phyloP scores from a whole-genome alignment of 2,113 vertebrate species.

The Platichthys flesus region DNA sequence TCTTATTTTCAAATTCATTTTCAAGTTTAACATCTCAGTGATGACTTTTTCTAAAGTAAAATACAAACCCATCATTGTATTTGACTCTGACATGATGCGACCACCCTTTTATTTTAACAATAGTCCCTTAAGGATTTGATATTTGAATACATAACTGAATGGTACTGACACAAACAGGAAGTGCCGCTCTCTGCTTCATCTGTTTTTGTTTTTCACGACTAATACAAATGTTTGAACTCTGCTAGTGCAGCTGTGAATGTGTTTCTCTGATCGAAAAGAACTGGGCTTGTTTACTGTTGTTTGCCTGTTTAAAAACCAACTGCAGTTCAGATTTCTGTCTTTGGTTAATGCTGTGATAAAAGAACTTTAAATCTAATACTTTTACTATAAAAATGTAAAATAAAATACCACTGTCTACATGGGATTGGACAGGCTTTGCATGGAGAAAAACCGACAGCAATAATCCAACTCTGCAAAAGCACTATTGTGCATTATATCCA shows the following conservation, averaged over 20 bases:
- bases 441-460: not conserved
- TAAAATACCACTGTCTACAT: not conserved
- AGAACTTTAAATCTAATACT: not conserved
- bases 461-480: no score
- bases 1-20: no score
- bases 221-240: not conserved
- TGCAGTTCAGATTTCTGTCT: not conserved
- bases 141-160: not conserved
- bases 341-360: not conserved
- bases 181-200: not conserved
- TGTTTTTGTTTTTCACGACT: not conserved
- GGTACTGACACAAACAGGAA: not conserved
- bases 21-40: no score
- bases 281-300: not conserved
- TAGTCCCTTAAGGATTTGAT: not conserved
- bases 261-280: not conserved
- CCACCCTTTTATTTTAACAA: not conserved
- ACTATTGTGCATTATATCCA: no score
- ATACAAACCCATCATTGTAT: not conserved
- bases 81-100: not conserved
- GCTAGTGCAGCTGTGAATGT: not conserved
- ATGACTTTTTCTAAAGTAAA: no score
- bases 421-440: not conserved
- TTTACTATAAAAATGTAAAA: no score
- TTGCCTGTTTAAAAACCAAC: not conserved